Evolutionary conservation across 1,140 invertebrate genomes (phyloP).

Genomic region (Papilio helenus): DNA sequence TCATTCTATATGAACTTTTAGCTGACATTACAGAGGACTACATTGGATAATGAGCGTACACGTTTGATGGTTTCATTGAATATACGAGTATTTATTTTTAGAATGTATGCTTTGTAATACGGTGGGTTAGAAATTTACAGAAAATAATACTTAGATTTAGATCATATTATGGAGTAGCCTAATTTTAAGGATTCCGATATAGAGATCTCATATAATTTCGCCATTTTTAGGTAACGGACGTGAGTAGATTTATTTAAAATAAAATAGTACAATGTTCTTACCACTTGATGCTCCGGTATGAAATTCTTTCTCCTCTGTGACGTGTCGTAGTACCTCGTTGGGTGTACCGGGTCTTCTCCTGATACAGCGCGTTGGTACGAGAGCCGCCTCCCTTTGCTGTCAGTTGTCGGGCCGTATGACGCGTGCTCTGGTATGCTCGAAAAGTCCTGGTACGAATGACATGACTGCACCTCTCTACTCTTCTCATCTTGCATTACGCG

Average conservation of each 20-base stretch:
- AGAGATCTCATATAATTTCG: too few relatives aligned
- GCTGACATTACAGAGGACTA: too few relatives aligned
- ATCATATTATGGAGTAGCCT: too few relatives aligned
- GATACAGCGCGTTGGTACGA: slow-evolving; percentile 75
- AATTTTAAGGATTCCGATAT: too few relatives aligned
- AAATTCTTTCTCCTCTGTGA: slow-evolving; percentile 53
- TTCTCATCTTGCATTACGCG: slow-evolving; percentile 67
- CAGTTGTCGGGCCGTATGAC: slow-evolving; percentile 46
- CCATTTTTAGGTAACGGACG: neutral
- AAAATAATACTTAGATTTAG: too few relatives aligned
- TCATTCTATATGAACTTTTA: too few relatives aligned
- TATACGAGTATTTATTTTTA: too few relatives aligned
- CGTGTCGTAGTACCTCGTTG: slow-evolving; percentile 56
- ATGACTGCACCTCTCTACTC: slow-evolving; percentile 55
- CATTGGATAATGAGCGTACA: too few relatives aligned
- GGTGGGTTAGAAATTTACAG: too few relatives aligned
- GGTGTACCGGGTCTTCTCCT: slow-evolving; percentile 65
- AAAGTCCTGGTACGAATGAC: slow-evolving; percentile 67
- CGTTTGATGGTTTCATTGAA: too few relatives aligned
- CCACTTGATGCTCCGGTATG: slow-evolving; percentile 62
- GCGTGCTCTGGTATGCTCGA: slow-evolving; percentile 62
- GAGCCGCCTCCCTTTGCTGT: slow-evolving; percentile 63
- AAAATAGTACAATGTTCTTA: slow-evolving; percentile 43
- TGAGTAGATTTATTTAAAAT: neutral
- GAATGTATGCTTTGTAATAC: too few relatives aligned